Conservation (phyloP, 35 echinoderm and acorn worm genomes). For the Amphiura filiformis region DNA sequence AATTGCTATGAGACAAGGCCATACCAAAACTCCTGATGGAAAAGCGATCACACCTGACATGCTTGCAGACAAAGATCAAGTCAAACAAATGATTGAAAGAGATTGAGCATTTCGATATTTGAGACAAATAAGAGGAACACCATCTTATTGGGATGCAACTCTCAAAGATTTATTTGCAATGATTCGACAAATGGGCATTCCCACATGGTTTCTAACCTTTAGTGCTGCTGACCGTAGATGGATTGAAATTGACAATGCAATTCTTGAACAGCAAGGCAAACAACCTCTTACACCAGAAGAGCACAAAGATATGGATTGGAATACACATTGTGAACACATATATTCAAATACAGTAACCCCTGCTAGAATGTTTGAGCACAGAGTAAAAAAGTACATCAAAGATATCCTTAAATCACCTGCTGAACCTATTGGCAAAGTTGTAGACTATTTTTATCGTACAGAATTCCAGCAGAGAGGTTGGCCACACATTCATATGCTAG, state of each 20-base stretch:
- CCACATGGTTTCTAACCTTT: slow-evolving; percentile 62
- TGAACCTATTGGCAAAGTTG: slow-evolving; percentile 44
- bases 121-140: slow-evolving; percentile 30
- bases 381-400: slow-evolving; percentile 48
- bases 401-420: slow-evolving; percentile 50
- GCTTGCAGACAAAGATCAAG: slow-evolving; percentile 4
- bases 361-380: slow-evolving; percentile 70
- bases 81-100: background rate
- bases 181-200: slow-evolving; percentile 66
- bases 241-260: slow-evolving; percentile 13
- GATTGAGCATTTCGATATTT: slow-evolving; percentile 21
- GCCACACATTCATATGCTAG: slow-evolving; percentile 44
- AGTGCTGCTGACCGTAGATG: background rate
- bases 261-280: slow-evolving; percentile 50
- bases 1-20: slow-evolving; percentile 49
- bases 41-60: slow-evolving; percentile 12
- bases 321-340: slow-evolving; percentile 45
- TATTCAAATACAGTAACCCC: slow-evolving; percentile 58
- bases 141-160: slow-evolving; percentile 48
- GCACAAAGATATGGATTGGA: slow-evolving; percentile 45
- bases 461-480: slow-evolving; percentile 61
- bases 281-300: background rate
- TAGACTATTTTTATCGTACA: slow-evolving; percentile 61
- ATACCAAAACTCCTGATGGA: slow-evolving; percentile 17
- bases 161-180: slow-evolving; percentile 68